These are phyloP conservation scores for Characodon lateralis DNA, from an alignment of 2,797 vertebrate genomes.

Conservation along the genomic window DNA sequence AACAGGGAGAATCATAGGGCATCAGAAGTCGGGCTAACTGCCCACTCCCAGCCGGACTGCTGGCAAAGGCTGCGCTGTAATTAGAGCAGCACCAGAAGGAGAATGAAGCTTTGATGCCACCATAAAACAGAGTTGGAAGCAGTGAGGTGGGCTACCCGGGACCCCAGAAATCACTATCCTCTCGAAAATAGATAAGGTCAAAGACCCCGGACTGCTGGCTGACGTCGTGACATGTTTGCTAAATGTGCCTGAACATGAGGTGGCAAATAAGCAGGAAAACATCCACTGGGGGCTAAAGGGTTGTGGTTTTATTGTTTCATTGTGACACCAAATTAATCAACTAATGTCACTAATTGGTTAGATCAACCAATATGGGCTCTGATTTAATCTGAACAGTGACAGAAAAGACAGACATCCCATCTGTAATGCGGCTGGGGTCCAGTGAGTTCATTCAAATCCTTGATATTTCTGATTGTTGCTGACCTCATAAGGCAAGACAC, in stretches of 20 bases:
- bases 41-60: conserved; percentile 64
- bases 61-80: conserved; percentile 57
- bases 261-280: conserved; percentile 63
- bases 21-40: conserved; percentile 61
- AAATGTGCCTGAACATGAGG: conserved; percentile 59
- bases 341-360: conserved; percentile 68
- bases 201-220: conserved; percentile 44
- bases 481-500: conserved; percentile 50
- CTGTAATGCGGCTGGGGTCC: conserved; percentile 33
- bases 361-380: conserved; percentile 62
- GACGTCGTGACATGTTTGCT: conserved; percentile 54
- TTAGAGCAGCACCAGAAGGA: conserved; percentile 70
- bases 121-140: conserved; percentile 65
- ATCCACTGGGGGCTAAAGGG: conserved; percentile 40
- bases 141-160: conserved; percentile 55
- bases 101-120: conserved; percentile 65
- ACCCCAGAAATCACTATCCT: conserved; percentile 59
- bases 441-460: conserved; percentile 33
- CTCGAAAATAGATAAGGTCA: conserved; percentile 74
- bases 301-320: conserved; percentile 63
- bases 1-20: conserved; percentile 61
- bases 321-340: conserved; percentile 70
- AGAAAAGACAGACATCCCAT: conserved; percentile 30
- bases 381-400: conserved; percentile 57
- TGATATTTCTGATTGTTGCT: conserved; percentile 37